Conservation (phyloP, 2,888 invertebrate genomes). For the Drosophila fungiperda region DNA sequence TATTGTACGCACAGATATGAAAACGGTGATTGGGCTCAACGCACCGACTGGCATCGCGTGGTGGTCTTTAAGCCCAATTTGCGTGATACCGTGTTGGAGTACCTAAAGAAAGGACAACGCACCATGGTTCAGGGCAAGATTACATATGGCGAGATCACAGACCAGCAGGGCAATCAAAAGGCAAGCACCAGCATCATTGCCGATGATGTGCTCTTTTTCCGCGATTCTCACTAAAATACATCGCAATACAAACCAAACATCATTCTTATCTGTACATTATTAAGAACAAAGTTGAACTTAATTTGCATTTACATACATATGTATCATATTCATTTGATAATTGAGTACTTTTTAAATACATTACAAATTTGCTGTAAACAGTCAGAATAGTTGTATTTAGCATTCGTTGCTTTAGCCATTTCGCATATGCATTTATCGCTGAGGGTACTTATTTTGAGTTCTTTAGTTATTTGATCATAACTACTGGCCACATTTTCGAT, state of each 20-base stretch:
- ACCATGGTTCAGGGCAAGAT: conserved; percentile 93
- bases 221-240: conserved; percentile 82
- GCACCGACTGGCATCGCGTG: conserved; percentile 96
- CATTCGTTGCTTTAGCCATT: conserved; percentile 7
- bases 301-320: conserved; percentile 58
- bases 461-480: conserved; percentile 9
- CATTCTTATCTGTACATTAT: conserved; percentile 23
- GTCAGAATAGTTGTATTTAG: not conserved
- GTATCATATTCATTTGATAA: conserved; percentile 37
- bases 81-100: conserved; percentile 91
- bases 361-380: not conserved
- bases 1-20: conserved; percentile 86
- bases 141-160: conserved; percentile 93
- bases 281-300: conserved; percentile 69
- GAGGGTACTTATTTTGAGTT: conserved; percentile 3
- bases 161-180: conserved; percentile 90
- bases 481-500: not conserved
- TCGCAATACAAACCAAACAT: conserved; percentile 18
- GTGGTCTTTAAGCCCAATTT: conserved; percentile 94
- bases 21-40: conserved; percentile 91
- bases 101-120: conserved; percentile 93
- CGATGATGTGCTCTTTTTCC: conserved; percentile 94
- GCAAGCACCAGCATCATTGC: conserved; percentile 93
- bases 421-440: conserved; percentile 13
- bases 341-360: conserved; percentile 10